Conservation (phyloP, 2,113 vertebrate genomes). For the Nyctereutes procyonoides region DNA sequence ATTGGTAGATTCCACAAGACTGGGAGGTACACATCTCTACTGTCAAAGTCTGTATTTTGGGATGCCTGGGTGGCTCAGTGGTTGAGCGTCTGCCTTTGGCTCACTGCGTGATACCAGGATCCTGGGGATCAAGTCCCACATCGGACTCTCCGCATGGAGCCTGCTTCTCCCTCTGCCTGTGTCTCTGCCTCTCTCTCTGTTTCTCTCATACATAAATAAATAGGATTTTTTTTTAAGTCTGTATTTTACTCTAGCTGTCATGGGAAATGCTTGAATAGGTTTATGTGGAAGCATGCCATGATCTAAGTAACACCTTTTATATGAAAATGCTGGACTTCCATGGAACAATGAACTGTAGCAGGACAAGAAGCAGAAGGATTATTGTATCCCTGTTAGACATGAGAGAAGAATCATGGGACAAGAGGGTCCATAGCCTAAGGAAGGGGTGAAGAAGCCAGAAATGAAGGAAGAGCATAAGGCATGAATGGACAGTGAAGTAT, state of each 20-base stretch:
- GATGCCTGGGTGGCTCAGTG: too few species aligned
- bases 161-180: too few species aligned
- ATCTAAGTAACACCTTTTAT: neutral
- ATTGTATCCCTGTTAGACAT: fast-evolving
- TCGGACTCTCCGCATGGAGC: too few species aligned
- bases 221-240: neutral
- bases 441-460: neutral
- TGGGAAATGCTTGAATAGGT: neutral
- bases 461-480: neutral
- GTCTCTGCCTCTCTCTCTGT: too few species aligned
- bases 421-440: neutral
- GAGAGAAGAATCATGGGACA: neutral
- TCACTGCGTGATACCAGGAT: too few species aligned
- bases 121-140: too few species aligned
- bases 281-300: neutral
- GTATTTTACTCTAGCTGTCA: neutral
- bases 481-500: neutral
- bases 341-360: neutral
- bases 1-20: neutral
- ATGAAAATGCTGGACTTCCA: neutral
- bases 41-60: too few species aligned
- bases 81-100: too few species aligned
- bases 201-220: too few species aligned
- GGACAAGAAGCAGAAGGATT: neutral
- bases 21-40: fast-evolving